Conservation (phyloP, 1,140 invertebrate species). For the Cepaea nemoralis region DNA sequence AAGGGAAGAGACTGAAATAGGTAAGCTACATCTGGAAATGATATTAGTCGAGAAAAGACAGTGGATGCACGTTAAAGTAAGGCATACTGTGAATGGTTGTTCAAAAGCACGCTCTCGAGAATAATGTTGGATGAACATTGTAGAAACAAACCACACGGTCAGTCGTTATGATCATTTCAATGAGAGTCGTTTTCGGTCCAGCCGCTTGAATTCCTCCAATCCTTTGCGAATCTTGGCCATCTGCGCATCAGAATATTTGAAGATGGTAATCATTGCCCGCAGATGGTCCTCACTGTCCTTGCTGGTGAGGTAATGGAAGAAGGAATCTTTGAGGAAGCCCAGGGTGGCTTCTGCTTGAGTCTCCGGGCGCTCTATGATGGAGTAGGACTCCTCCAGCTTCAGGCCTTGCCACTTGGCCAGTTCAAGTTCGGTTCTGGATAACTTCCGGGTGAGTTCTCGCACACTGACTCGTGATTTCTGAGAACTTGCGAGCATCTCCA, state of each 20-base stretch:
- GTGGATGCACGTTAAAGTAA: no score
- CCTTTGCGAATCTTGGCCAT: slow-evolving; percentile 54
- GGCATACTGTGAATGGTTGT: no score
- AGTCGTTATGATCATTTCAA: no score
- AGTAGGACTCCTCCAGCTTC: slow-evolving; percentile 57
- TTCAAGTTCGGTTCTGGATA: slow-evolving; percentile 57
- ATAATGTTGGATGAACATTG: no score
- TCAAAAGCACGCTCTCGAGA: no score
- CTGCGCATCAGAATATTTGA: slow-evolving; percentile 58
- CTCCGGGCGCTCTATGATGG: slow-evolving; percentile 53
- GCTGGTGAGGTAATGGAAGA: slow-evolving; percentile 60
- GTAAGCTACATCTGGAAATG: no score
- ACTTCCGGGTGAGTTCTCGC: slow-evolving; percentile 55
- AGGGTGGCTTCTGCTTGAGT: slow-evolving; percentile 61
- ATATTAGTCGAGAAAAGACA: no score
- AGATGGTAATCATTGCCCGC: slow-evolving; percentile 62
- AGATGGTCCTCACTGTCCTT: slow-evolving; percentile 53
- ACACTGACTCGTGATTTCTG: slow-evolving; percentile 45
- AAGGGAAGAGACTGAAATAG: no score
- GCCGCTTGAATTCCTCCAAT: slow-evolving; percentile 13
- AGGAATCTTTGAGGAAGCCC: slow-evolving; percentile 60
- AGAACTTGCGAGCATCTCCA: slow-evolving; percentile 49
- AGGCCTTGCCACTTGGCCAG: slow-evolving; percentile 64
- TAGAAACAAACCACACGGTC: no score
- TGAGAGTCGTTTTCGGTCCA: slow-evolving; percentile 9